These are phyloP conservation scores for Drepana arcuata DNA, from an alignment of 1,140 invertebrate species.

Conservation along the genomic window DNA sequence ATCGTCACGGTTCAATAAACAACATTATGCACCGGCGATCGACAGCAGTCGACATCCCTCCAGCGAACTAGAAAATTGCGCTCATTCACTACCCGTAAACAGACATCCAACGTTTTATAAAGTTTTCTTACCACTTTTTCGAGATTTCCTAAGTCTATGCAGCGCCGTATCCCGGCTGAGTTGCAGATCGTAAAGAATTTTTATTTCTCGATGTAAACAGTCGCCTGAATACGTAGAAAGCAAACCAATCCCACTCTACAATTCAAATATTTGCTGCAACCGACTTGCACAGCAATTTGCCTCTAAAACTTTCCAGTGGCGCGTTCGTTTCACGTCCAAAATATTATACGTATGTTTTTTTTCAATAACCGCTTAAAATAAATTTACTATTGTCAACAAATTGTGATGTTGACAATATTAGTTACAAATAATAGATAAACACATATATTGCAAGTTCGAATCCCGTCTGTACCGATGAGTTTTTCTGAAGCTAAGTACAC, in stretches of 20 bases:
- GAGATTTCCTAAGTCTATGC: not conserved
- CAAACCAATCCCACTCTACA: constrained; percentile 64
- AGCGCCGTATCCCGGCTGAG: constrained; percentile 5
- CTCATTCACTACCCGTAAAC: constrained; percentile 9
- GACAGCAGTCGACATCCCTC: too few relatives aligned
- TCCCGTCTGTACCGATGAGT: too few relatives aligned
- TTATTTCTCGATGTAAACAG: constrained; percentile 59
- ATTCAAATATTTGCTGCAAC: constrained; percentile 64
- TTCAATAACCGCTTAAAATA: too few relatives aligned
- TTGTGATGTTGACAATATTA: too few relatives aligned
- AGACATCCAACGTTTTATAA: not conserved
- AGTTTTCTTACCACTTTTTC: not conserved
- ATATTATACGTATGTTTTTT: too few relatives aligned
- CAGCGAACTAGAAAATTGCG: constrained; percentile 24
- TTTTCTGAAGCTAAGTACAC: too few relatives aligned
- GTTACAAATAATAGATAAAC: too few relatives aligned
- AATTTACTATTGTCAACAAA: too few relatives aligned
- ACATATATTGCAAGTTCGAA: too few relatives aligned
- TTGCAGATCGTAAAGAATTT: constrained; percentile 36
- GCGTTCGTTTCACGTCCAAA: too few relatives aligned
- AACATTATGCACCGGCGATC: constrained; percentile 19
- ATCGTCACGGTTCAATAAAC: constrained; percentile 24
- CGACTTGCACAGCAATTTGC: constrained; percentile 54
- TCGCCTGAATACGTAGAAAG: constrained; percentile 50
- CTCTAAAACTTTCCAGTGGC: constrained; percentile 40